A percentile compares a stretch with the other conserved stretches of the same genome.
phyloP scores from a whole-genome alignment of 1,140 invertebrate species.

The Drosophila lacertosa region DNA sequence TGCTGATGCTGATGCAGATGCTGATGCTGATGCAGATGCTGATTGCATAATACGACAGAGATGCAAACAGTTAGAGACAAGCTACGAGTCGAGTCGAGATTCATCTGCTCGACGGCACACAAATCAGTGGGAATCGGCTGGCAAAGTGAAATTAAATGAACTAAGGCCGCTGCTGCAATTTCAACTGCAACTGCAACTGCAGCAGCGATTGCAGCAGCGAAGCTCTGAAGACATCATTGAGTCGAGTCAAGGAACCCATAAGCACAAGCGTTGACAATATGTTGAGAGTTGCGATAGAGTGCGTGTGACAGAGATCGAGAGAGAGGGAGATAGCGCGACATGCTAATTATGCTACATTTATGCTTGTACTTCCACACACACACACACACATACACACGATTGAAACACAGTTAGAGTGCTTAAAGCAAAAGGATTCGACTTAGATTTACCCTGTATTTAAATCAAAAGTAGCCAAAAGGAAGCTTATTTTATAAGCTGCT shows the following conservation, averaged over 20 bases:
- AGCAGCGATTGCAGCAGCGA: not conserved
- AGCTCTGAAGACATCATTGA: conserved; percentile 29
- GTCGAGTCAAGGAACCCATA: conserved; percentile 75
- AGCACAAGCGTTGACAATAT: conserved; percentile 61
- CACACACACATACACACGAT: conserved; percentile 30
- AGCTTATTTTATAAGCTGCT: not conserved
- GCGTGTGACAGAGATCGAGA: not conserved
- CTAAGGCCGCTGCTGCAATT: conserved; percentile 30
- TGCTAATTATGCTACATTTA: conserved; percentile 78
- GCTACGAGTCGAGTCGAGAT: conserved; percentile 15
- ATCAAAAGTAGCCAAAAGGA: not conserved
- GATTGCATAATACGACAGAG: conserved; percentile 55
- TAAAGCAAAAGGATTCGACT: not conserved
- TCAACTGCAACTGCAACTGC: not conserved
- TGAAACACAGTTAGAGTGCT: conserved; percentile 4
- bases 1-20: no score
- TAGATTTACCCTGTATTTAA: not conserved
- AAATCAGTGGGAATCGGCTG: conserved; percentile 51
- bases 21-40: no score
- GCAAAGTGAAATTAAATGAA: conserved; percentile 72
- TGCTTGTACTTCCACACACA: conserved; percentile 18
- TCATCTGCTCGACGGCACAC: conserved; percentile 27
- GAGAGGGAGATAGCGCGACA: conserved; percentile 37
- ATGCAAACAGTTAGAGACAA: conserved; percentile 16
- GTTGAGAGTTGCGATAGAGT: conserved; percentile 10